Base-by-base conservation (phyloP, 2,797 vertebrate genomes). In the Odontamblyopus rebecca region DNA sequence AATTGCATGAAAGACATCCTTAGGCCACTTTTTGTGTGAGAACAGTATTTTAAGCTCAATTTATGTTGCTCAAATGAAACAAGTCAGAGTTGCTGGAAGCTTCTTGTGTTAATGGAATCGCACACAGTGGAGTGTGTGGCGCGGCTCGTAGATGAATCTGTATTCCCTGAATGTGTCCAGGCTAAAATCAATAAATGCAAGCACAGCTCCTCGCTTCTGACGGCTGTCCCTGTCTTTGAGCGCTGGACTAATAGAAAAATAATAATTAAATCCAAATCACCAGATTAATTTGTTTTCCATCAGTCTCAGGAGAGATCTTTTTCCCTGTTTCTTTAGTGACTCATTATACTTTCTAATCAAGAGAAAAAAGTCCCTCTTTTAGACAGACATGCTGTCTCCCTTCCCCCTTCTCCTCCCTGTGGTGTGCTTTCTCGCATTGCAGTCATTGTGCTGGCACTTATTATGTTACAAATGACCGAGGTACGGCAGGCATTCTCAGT, bases 391-490 rank as follows among this genome's bases (percentile, higher is more conserved):
- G 90, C 90, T 92, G 93, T 93, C 90, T 93, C 94, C 95, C 95
- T 93, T 94, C 95, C 95, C 95, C 95, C 91, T 88, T 88, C 87
- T 80, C 91, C 87, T 91, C 96, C 89, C 89, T 88, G 89, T 91
- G 91, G 93, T 91, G 91, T 93, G 73, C 88, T 94, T 93, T 95
- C 93, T 95, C 93, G 96, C 96, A 93, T 93, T 93, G 96, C 96
- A 96, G 96, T 98, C 96, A 96, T 98, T 98, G 97, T 98, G 95
- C 96, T 96, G 93, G 93, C 95, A 95, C 96, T 99, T 98, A 98
- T 98, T 98, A 98, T 98, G 97, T 98, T 99, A 97, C 97, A 98
- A 98, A 98, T 99, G 97, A 97, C 97, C 95, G 96, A 96, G 96
- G 96, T 96, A 96, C 95, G 94, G 94, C 95, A 96, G 95, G 96